These are phyloP conservation scores for Sthenelais limicola DNA, from an alignment of 2,888 invertebrate species.

Conservation along the genomic window DNA sequence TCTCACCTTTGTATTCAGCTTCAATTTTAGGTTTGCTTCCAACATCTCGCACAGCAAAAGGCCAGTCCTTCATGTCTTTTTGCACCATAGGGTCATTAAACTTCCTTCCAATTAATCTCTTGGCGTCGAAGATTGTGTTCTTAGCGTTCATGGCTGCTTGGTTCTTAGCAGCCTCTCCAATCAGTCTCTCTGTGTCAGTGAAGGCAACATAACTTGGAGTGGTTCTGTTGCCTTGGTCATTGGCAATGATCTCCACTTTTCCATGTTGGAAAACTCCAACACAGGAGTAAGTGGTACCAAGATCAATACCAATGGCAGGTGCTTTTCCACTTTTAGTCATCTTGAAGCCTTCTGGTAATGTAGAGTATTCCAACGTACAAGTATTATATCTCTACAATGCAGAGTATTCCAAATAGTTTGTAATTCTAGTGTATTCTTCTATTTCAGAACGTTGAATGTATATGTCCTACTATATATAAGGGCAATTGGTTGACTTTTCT, in stretches of 20 bases:
- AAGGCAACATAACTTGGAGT: constrained; percentile 84
- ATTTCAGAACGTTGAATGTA: no score
- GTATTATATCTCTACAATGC: no score
- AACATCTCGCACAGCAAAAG: constrained; percentile 74
- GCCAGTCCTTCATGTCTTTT: constrained; percentile 87
- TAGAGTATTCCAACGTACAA: no score
- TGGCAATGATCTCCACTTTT: constrained; percentile 75
- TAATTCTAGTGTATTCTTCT: no score
- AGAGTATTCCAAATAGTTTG: no score
- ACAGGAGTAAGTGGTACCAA: constrained; percentile 87
- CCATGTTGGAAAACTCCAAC: constrained; percentile 74
- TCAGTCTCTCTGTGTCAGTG: constrained; percentile 75
- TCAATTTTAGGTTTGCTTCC: constrained; percentile 57
- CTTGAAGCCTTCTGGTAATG: no score
- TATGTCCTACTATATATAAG: no score
- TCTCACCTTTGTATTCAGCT: constrained; percentile 84
- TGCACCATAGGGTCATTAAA: constrained; percentile 85
- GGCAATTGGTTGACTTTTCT: no score
- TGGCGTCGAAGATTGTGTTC: constrained; percentile 77
- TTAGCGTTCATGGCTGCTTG: constrained; percentile 80
- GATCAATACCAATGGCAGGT: constrained; percentile 86
- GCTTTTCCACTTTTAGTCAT: no score
- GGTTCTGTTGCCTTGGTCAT: constrained; percentile 79
- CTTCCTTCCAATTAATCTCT: constrained; percentile 84
- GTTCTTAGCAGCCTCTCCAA: constrained; percentile 75